Base-by-base conservation (phyloP, 2,797 vertebrate species). In the Pempheris klunzingeri region DNA sequence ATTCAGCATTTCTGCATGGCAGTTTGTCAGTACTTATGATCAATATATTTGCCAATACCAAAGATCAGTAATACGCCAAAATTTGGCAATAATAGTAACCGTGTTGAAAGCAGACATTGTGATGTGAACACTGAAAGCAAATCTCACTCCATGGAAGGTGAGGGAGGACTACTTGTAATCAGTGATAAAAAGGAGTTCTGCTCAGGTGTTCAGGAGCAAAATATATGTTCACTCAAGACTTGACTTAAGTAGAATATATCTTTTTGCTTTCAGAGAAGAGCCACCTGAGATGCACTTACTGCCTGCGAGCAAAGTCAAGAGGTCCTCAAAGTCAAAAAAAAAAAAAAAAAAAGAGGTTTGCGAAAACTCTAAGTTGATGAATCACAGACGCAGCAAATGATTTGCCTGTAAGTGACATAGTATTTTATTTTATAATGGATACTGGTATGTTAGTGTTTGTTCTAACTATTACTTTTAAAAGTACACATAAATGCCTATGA, bases 251-350 rank as follows among this genome's bases (percentile, higher is more conserved):
- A n/a, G n/a, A 63, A 39, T 49, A 34, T 61, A 44, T 34, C 12
- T 46, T 55, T 72, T 22, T 63, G 22, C 30, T 58, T n/a, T 32
- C 62, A 41, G 9, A 41, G 47, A 71, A 34, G 58, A 43, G 38
- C 36, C 24, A 26, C 30, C 46, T 43, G n/a, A 53, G 55, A 26
- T 28, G 39, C 22, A 36, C 59, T 74, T 30, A 32, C n/a, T 38
- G 43, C 55, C 20, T 24, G 15, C 12, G 46, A 53, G 46, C 38
- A 44, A 70, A 64, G 61, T 68, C 59, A 70, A 82, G 59, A 70
- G 61, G 68, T 7, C 55, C 28, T 54, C 26, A 58, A 65, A 54
- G 62, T 60, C 47, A 72, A 41, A 39, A 47, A 78, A 57, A 58
- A 65, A 54, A 54, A 54, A 38, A 72, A 41, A 39, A 47, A 78